A percentile compares a stretch with the other conserved stretches of the same genome.
phyloP scores from a whole-genome alignment of 1,140 invertebrate genomes.

The Drosophila sulfurigaster region DNA sequence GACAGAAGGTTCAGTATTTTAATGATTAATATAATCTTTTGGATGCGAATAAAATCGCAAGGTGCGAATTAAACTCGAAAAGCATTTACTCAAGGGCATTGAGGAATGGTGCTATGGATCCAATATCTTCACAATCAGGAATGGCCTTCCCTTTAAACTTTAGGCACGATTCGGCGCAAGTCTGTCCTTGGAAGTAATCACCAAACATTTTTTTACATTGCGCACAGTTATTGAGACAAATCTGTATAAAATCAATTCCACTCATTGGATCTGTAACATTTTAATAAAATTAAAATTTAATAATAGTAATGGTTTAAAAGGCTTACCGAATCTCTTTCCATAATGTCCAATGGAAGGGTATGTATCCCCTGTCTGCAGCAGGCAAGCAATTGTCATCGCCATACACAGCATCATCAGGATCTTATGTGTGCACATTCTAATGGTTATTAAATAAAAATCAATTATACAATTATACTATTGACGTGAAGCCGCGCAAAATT shows the following conservation, averaged over 20 bases:
- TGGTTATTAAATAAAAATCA: conserved; percentile 5
- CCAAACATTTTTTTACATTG: conserved; percentile 95
- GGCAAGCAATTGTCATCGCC: conserved; percentile 50
- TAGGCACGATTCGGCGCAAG: conserved; percentile 92
- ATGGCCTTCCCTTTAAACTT: conserved; percentile 93
- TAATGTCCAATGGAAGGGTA: conserved; percentile 75
- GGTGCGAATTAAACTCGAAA: conserved; percentile 26
- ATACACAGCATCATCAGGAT: conserved; percentile 48
- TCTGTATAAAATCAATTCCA: conserved; percentile 82
- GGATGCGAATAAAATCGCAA: conserved; percentile 13
- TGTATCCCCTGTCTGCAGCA: conserved; percentile 53
- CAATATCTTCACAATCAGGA: conserved; percentile 92
- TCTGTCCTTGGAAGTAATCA: conserved; percentile 92
- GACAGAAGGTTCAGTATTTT: too few relatives aligned
- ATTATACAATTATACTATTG: not conserved
- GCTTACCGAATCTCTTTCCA: conserved; percentile 76
- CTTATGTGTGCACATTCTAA: conserved; percentile 62
- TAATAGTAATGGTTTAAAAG: not conserved
- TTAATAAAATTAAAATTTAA: not conserved
- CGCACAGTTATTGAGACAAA: conserved; percentile 94
- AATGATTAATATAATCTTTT: not conserved
- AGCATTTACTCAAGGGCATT: conserved; percentile 85
- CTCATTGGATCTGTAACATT: conserved; percentile 68
- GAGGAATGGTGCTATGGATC: conserved; percentile 92
- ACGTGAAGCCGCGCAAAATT: not conserved